Conservation (phyloP, 2,888 invertebrate genomes). For the Amphiduros pacificus region DNA sequence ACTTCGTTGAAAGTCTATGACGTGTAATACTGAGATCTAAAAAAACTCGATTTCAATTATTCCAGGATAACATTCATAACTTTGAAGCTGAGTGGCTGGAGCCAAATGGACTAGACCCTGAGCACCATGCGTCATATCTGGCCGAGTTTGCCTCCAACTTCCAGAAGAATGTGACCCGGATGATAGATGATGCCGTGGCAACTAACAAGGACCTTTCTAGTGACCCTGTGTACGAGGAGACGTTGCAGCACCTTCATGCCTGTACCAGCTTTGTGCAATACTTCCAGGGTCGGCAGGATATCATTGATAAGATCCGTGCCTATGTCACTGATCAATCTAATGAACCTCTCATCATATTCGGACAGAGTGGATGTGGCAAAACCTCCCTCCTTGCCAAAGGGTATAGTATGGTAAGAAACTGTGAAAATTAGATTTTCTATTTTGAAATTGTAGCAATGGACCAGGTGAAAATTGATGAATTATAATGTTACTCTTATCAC, state of each 20-base stretch:
- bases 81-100: not conserved
- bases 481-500: not conserved
- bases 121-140: not conserved
- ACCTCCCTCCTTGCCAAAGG: constrained; percentile 36
- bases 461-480: too few species aligned
- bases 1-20: too few species aligned
- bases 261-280: not conserved
- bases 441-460: too few species aligned
- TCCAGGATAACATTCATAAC: not conserved
- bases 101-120: not conserved
- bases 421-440: not conserved
- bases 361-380: constrained; percentile 35
- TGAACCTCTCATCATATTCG: constrained; percentile 32
- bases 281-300: constrained; percentile 20
- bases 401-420: constrained; percentile 19
- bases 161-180: not conserved
- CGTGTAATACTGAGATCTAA: too few species aligned
- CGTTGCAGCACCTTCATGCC: not conserved
- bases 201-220: not conserved
- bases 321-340: constrained; percentile 20
- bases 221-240: not conserved
- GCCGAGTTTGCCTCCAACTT: not conserved
- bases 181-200: not conserved
- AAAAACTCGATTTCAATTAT: too few species aligned
- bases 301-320: constrained; percentile 15